Evolutionary conservation across 2,888 invertebrate species (phyloP).

Genomic region (Ormia ochracea): DNA sequence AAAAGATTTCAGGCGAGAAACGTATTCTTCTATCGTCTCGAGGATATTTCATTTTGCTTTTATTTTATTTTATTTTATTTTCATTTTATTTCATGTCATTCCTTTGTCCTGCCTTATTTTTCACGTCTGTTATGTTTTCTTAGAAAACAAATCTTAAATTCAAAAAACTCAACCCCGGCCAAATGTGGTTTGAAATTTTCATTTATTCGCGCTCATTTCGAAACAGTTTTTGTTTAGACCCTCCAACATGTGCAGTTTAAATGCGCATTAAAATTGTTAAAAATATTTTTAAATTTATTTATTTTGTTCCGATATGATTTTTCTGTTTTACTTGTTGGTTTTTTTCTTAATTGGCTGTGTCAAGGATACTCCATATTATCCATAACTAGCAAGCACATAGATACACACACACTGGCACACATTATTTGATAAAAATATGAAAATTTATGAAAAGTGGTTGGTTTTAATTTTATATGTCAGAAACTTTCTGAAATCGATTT

Average conservation of each 20-base stretch:
- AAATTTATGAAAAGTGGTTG: conserved; percentile 20
- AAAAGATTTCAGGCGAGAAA: too few species aligned
- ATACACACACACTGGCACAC: too few species aligned
- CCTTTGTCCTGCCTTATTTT: not conserved
- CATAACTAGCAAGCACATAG: conserved; percentile 12
- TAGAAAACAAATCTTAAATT: not conserved
- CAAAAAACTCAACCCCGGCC: conserved; percentile 30
- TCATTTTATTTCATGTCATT: conserved; percentile 15
- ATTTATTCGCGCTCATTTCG: conserved; percentile 25
- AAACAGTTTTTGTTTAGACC: conserved; percentile 34
- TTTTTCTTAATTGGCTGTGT: conserved; percentile 1
- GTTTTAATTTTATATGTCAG: not conserved
- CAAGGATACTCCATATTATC: conserved; percentile 42
- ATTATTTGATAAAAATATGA: conserved; percentile 10
- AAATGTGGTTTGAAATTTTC: conserved; percentile 5
- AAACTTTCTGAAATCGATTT: conserved; percentile 23
- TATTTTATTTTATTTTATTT: conserved; percentile 16
- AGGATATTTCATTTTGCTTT: not conserved
- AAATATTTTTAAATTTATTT: conserved; percentile 30
- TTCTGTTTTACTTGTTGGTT: not conserved
- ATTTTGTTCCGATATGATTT: not conserved
- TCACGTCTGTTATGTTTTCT: not conserved
- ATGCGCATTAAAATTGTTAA: conserved; percentile 40
- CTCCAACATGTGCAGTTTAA: conserved; percentile 41
- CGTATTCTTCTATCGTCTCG: too few species aligned